phyloP scores from a whole-genome alignment of 2,113 vertebrate species.

The Lichenostomus cassidix region DNA sequence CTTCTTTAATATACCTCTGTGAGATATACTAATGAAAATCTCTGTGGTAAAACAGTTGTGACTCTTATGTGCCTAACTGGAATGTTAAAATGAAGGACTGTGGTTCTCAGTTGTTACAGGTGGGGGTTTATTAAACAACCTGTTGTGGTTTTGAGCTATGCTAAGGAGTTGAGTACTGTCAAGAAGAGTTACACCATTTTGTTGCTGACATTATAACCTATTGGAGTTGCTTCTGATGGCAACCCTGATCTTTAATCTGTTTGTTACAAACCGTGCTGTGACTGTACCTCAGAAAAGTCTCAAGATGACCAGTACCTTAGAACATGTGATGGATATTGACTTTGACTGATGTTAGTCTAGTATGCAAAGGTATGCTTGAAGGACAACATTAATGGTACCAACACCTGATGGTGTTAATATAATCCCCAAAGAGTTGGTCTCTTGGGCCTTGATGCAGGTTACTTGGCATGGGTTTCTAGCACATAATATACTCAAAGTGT shows the following conservation, averaged over 20 bases:
- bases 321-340: neutral
- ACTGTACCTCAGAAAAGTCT: neutral
- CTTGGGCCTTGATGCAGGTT: neutral
- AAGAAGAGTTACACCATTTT: neutral
- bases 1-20: neutral
- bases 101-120: neutral
- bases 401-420: neutral
- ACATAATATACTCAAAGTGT: neutral
- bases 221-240: neutral
- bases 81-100: neutral
- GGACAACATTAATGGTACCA: neutral
- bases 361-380: neutral
- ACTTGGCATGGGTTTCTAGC: neutral
- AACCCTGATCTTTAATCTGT: neutral
- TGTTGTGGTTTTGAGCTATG: neutral
- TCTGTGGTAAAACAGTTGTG: neutral
- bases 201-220: neutral
- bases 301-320: neutral
- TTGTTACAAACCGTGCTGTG: neutral
- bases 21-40: neutral
- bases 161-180: neutral
- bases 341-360: neutral
- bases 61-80: neutral
- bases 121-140: neutral
- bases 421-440: neutral